Base-by-base conservation (phyloP, 1,140 invertebrate species). In the Hycleus cichorii region DNA sequence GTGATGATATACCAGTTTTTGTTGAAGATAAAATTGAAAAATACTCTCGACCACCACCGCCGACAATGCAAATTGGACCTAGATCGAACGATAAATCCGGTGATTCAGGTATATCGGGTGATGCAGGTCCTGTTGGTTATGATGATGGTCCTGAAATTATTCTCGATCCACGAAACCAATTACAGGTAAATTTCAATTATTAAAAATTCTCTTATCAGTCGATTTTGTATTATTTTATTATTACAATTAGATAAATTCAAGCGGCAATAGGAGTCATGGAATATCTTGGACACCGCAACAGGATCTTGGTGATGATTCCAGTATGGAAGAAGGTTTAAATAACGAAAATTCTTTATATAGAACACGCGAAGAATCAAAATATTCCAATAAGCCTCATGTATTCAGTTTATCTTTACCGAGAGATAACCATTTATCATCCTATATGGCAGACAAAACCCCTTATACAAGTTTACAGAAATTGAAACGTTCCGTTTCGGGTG, bases 81-180 rank as follows among this genome's bases (percentile, higher is more conserved):
- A 63, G 76, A 4, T 75, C 73, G 42, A 63, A 63, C 44, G 62
- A 63, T 43, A 60, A 62, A 68, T 88, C 86, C 1, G 88, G 85
- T 0, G 88, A 91, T 71, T 90, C 86, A 0, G 88, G 87, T 0
- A 90, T 90, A 58, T 89, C 87, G 2, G 87, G 85, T 2, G 88
- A 89, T 70, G 82, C 65, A 39, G 63, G 64, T 27, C 60, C 64
- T 24, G 49, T 59, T 2, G 55, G 44, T 18, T 65, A 59, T 43
- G 64, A 64, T 8, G 68, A 69, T 40, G 59, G 46, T 54, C 52
- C 60, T 46, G 62, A 64, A n/a, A 49, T 38, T 12, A 53, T 58
- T 3, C 48, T 58, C 32, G 55, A 45, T n/a, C 27, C 52, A 11
- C 10, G 47, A 9, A 48, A 56, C 38, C 24, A 54, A 45, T 39